Evolutionary conservation across 2,113 vertebrate genomes (phyloP), one percentile per base, ranked within the genome.

Genomic region (Thinocorus orbignyianus): DNA sequence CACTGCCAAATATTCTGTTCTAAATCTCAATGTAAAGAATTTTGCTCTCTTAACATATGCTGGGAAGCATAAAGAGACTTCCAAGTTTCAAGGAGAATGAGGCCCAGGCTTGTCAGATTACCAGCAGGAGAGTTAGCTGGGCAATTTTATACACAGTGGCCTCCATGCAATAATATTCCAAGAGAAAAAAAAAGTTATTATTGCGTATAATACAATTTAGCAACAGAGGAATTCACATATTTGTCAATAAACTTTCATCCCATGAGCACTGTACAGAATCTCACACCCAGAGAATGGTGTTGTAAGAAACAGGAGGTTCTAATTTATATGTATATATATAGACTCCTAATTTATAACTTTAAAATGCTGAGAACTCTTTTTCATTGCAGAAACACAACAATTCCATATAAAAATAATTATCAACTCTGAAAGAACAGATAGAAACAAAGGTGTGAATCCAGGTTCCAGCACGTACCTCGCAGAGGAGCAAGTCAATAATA

Each of bases 401-500:
- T 84, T 39, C 33, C 37, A 42, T 66, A 58, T 46, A 52, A 71
- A 88, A 92, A 61, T 37, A 73, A 88, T 44, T 31, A 61, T 61
- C 72, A 85, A 68, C 57, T 93, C 41, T 72, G 51, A 80, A 80
- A 94, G 84, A 90, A 76, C 78, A 90, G 80, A 69, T 9, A 66
- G 77, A 44, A 91, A 71, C 58, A 72, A 92, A 49, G 68, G 91
- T 55, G 65, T n/a, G 80, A 73, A 83, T 64, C 48, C 58, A 72
- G 71, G 0, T 20, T 51, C 3, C 1, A 71, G 54, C 79, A 97
- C 98, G 2, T 93, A 99, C 99, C 99, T 99, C 99, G 94, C 99
- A 99, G 4, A 99, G 97, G 48, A 99, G 98, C 94, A 99, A 98
- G 97, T 99, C 99, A 41, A 99, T 99, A 98, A 99, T 99, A 87